Conservation (phyloP, 2,797 vertebrate genomes). For the Danio albolineatus region DNA sequence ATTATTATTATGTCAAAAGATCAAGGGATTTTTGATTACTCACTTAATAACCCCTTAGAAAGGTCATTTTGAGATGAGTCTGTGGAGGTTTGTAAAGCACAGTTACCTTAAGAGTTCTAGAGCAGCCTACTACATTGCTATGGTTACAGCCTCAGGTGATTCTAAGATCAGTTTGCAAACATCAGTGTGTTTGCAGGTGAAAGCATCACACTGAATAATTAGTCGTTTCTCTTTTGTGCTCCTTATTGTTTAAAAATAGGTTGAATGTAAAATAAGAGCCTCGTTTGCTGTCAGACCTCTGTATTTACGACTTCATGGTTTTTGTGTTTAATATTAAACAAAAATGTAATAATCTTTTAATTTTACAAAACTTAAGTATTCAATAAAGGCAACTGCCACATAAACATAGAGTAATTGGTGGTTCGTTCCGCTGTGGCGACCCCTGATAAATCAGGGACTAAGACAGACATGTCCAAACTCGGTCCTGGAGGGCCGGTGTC, state of each 20-base stretch:
- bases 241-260: neutral
- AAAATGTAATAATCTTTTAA: neutral
- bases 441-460: no score
- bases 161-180: constrained; percentile 3
- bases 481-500: no score
- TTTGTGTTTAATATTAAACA: neutral
- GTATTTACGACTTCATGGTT: neutral
- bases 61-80: constrained; percentile 22
- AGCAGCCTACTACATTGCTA: constrained; percentile 2
- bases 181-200: neutral
- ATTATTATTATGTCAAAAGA: no score
- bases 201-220: neutral
- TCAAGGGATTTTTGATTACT: no score
- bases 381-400: no score
- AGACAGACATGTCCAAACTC: no score
- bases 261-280: neutral
- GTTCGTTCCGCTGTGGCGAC: no score
- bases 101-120: neutral
- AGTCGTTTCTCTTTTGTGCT: neutral
- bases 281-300: neutral
- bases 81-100: constrained; percentile 20
- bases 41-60: no score
- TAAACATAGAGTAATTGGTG: no score
- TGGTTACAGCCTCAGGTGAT: constrained; percentile 16
- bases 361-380: no score